These are phyloP conservation scores for Xenopus tropicalis DNA, from an alignment of 2,113 vertebrate species.

Conservation along the genomic window UCB_Xtro_10.0 CM004451.2:34123501-34124000, in stretches of 20 bases:
- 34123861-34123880: slow-evolving; percentile 45
- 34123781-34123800: neutral
- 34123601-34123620: slow-evolving; percentile 53
- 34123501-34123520: too few relatives aligned
- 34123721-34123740: slow-evolving; percentile 61
- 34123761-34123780: slow-evolving; percentile 57
- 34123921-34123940: slow-evolving; percentile 52
- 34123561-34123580: neutral
- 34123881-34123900: slow-evolving; percentile 69
- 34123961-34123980: slow-evolving; percentile 60
- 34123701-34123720: slow-evolving; percentile 58
- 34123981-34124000: slow-evolving; percentile 57
- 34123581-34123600: slow-evolving; percentile 55
- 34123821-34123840: neutral
- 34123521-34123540: slow-evolving; percentile 1
- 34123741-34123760: slow-evolving; percentile 44
- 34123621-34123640: slow-evolving; percentile 54
- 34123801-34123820: slow-evolving; percentile 1
- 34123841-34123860: slow-evolving; percentile 21
- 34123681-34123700: too few relatives aligned
- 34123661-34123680: slow-evolving; percentile 50
- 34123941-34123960: slow-evolving; percentile 44
- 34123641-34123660: slow-evolving; percentile 29
- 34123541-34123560: neutral
- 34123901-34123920: slow-evolving; percentile 82